phyloP scores from a whole-genome alignment of 2,797 vertebrate species.

The Pteronotus mesoamericanus region DNA sequence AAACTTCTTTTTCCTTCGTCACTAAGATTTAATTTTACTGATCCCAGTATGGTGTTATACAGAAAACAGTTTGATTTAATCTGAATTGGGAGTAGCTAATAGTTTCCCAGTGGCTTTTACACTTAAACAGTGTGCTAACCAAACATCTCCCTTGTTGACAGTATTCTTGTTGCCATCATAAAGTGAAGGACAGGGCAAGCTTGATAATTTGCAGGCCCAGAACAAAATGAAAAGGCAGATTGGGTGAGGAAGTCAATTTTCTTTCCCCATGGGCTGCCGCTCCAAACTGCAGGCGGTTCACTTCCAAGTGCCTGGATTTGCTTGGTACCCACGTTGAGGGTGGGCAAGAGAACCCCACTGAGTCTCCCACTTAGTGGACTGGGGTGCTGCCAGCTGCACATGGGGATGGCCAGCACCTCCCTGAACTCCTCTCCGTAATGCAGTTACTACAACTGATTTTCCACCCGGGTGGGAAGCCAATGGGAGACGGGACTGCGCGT shows the following conservation, averaged over 20 bases:
- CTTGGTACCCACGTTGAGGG: neutral
- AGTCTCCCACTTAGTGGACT: neutral
- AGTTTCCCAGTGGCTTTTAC: neutral
- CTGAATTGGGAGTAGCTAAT: neutral
- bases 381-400: neutral
- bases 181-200: neutral
- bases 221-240: neutral
- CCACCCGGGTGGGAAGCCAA: neutral
- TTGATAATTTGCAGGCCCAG: neutral
- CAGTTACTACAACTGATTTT: too few species aligned
- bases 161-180: neutral
- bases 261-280: neutral
- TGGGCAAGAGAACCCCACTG: neutral
- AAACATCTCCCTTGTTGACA: neutral
- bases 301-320: neutral
- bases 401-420: neutral
- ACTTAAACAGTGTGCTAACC: neutral
- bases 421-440: neutral
- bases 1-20: neutral
- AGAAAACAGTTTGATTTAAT: neutral
- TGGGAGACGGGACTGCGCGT: too few species aligned
- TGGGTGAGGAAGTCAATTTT: neutral
- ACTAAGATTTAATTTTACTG: neutral
- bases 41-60: neutral
- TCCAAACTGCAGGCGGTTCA: neutral